Conservation (phyloP, 2,797 vertebrate genomes). For the Spheniscus humboldti region DNA sequence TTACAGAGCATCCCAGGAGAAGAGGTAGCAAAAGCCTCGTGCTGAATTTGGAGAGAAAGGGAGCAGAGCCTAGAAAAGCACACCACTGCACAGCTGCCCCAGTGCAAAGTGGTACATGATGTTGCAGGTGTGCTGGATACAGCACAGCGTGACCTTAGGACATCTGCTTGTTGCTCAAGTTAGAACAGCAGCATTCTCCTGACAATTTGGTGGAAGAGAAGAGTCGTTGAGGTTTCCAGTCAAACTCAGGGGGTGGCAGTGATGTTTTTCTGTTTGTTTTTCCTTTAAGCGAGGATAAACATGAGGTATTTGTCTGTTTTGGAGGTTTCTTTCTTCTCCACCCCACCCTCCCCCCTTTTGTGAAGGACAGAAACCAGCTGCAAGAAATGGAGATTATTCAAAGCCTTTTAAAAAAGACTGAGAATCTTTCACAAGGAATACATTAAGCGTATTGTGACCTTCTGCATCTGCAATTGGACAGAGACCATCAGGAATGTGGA, state of each 20-base stretch:
- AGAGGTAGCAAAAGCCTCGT: not conserved
- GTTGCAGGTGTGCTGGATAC: not conserved
- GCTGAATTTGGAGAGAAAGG: not conserved
- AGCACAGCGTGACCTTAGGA: not conserved
- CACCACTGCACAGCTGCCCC: not conserved
- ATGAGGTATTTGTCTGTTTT: not conserved
- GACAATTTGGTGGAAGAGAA: not conserved
- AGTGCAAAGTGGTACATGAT: not conserved
- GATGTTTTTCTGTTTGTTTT: not conserved
- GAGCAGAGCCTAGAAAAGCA: not conserved
- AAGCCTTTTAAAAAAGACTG: not conserved
- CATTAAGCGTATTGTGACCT: not conserved
- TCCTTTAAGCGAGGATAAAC: not conserved
- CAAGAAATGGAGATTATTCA: not conserved
- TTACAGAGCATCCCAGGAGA: not conserved
- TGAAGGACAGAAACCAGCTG: conserved; percentile 2
- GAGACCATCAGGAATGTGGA: not conserved
- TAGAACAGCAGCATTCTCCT: not conserved
- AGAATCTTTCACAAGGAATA: not conserved
- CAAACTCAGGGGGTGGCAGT: not conserved
- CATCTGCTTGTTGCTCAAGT: not conserved
- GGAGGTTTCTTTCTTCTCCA: not conserved
- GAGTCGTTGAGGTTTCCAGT: not conserved
- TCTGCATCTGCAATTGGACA: not conserved
- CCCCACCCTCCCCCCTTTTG: not conserved